A percentile compares a stretch with the other conserved stretches of the same genome.
Conservation (phyloP, 37 sponge, comb jelly and placozoan species). For the Theonella swinhoei region DNA sequence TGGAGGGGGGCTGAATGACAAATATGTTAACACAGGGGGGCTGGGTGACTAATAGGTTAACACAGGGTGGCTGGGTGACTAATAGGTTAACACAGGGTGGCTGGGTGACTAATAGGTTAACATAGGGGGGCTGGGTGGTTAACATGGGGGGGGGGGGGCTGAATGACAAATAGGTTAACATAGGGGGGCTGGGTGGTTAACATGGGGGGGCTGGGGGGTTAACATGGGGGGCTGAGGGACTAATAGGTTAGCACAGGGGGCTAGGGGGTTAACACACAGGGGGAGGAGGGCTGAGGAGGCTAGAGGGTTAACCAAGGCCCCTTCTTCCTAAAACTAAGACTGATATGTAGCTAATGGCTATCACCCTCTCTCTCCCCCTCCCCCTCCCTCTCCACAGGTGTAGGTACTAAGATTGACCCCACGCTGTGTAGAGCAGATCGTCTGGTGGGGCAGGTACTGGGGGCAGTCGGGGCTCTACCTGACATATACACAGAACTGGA, state of each 20-base stretch:
- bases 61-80: background rate
- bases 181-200: background rate
- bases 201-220: background rate
- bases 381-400: slow-evolving; percentile 72
- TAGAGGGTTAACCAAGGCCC: slow-evolving; percentile 73
- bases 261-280: background rate
- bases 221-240: slow-evolving; percentile 90
- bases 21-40: too few species aligned
- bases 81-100: too few species aligned
- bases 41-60: slow-evolving; percentile 94
- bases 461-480: slow-evolving; percentile 89
- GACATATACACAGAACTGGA: slow-evolving; percentile 93
- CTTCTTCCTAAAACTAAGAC: too few species aligned
- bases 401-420: slow-evolving; percentile 97
- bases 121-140: background rate
- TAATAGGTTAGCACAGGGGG: slow-evolving; percentile 71
- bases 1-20: background rate
- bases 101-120: slow-evolving; percentile 94
- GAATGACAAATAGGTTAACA: too few species aligned
- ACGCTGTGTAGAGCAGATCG: slow-evolving; percentile 94
- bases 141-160: background rate
- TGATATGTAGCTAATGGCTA: background rate
- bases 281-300: slow-evolving; percentile 77
- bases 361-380: too few species aligned
- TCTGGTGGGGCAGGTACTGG: slow-evolving; percentile 95